Percentiles rank a stretch among this genome's conserved stretches.
Conservation (phyloP, 2,888 invertebrate genomes). For the Watsonalla cultraria region DNA sequence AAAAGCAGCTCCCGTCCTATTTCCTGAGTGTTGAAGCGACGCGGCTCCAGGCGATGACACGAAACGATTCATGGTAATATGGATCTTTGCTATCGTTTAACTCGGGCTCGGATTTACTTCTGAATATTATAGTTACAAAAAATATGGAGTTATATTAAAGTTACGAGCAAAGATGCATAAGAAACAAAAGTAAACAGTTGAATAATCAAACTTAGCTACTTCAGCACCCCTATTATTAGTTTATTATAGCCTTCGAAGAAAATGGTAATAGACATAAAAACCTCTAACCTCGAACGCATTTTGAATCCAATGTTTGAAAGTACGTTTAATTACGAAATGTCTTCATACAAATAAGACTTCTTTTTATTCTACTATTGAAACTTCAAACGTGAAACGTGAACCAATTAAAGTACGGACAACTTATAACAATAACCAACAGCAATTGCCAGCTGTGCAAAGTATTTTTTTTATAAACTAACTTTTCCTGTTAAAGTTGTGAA, state of each 20-base stretch:
- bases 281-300: no score
- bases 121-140: not conserved
- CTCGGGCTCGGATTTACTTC: not conserved
- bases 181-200: not conserved
- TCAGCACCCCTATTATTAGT: no score
- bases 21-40: slow-evolving; percentile 27
- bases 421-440: not conserved
- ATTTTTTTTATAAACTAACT: not conserved
- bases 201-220: not conserved
- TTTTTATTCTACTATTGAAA: not conserved
- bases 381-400: not conserved
- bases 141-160: no score
- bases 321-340: no score
- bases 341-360: not conserved
- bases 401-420: not conserved
- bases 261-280: not conserved
- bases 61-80: slow-evolving; percentile 25
- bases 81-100: slow-evolving; percentile 6
- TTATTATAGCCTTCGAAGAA: no score
- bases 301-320: no score
- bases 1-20: slow-evolving; percentile 33
- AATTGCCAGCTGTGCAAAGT: not conserved
- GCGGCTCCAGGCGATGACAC: slow-evolving; percentile 25
- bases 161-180: no score
- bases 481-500: not conserved